A percentile compares a stretch with the other conserved stretches of the same genome.
These are phyloP conservation scores for Euleptes europaea DNA, from an alignment of 2,113 vertebrate species.

Conservation along the genomic window DNA sequence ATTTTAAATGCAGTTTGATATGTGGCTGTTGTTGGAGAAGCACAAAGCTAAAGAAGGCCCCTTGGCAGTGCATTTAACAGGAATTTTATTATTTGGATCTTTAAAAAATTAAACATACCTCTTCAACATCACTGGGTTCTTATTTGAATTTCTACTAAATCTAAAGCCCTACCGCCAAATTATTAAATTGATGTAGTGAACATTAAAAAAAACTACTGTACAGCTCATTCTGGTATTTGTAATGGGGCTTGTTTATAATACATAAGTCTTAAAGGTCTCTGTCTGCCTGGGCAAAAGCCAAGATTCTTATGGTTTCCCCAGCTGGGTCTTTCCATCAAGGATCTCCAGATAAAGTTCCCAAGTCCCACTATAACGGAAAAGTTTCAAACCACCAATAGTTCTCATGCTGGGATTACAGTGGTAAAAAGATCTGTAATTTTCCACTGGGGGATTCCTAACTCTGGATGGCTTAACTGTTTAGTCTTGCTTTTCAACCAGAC, in stretches of 20 bases:
- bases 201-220: neutral
- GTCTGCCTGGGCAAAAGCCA: constrained; percentile 24
- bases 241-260: neutral
- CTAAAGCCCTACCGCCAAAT: neutral
- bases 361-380: constrained; percentile 11
- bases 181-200: neutral
- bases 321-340: constrained; percentile 32
- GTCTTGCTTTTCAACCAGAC: neutral
- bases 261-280: neutral
- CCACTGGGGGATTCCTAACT: neutral
- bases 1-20: neutral
- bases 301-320: constrained; percentile 8
- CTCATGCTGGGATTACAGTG: constrained; percentile 10
- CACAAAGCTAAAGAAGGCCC: neutral
- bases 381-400: neutral
- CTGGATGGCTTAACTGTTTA: neutral
- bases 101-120: neutral
- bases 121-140: neutral
- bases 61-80: neutral
- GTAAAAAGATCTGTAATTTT: constrained; percentile 7
- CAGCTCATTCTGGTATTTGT: neutral
- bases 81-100: neutral
- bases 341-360: constrained; percentile 16
- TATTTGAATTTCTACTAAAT: neutral
- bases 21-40: neutral